These are phyloP conservation scores for Drosophila mimica DNA, from an alignment of 2,888 invertebrate genomes.

Conservation along the genomic window DNA sequence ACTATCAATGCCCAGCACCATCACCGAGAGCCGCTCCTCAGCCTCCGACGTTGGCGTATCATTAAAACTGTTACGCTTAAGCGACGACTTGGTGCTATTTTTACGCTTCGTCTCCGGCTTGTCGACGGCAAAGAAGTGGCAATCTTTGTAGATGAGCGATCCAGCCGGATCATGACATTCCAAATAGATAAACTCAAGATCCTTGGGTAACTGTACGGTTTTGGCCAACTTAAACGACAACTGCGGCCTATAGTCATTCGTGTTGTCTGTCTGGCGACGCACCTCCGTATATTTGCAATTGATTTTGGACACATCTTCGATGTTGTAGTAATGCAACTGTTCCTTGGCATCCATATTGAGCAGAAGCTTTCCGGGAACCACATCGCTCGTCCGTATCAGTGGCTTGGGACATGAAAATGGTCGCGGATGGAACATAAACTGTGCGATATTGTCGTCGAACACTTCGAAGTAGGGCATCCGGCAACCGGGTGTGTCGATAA, in stretches of 20 bases:
- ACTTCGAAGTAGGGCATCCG: conserved; percentile 84
- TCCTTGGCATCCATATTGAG: conserved; percentile 78
- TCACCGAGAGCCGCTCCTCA: conserved; percentile 87
- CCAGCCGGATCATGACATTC: conserved; percentile 86
- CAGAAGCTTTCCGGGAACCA: conserved; percentile 62
- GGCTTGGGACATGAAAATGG: conserved; percentile 76
- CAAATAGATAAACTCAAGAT: conserved; percentile 89
- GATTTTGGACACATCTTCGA: conserved; percentile 70
- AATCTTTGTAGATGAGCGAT: conserved; percentile 88
- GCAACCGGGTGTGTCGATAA: conserved; percentile 84
- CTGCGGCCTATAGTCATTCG: conserved; percentile 60
- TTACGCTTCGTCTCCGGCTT: conserved; percentile 75
- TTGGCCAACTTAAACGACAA: conserved; percentile 61
- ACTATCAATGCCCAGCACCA: conserved; percentile 93
- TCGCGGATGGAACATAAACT: conserved; percentile 79
- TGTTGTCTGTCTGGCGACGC: conserved; percentile 70
- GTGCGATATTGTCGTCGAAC: conserved; percentile 79
- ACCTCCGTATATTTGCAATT: conserved; percentile 80
- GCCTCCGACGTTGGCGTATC: background rate
- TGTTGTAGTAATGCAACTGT: conserved; percentile 69
- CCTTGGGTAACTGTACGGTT: conserved; percentile 65
- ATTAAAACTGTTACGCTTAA: conserved; percentile 36
- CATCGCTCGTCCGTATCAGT: conserved; percentile 72
- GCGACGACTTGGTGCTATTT: background rate
- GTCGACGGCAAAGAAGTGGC: conserved; percentile 85